phyloP scores from a whole-genome alignment of 2,113 vertebrate species.

The Cygnus buccinator region DNA sequence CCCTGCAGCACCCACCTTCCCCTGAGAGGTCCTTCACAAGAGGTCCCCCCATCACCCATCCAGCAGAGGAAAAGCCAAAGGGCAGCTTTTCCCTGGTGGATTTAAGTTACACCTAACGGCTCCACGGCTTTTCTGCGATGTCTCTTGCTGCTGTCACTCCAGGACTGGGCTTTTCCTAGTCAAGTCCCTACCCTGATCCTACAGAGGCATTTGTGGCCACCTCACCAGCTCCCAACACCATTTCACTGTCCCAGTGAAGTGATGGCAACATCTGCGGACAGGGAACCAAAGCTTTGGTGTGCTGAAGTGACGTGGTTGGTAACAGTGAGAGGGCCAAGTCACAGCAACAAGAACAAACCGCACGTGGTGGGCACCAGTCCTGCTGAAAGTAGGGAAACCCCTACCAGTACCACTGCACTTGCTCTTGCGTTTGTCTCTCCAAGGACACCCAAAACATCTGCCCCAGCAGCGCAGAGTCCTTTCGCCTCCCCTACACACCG shows the following conservation, averaged over 20 bases:
- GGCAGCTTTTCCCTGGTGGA: neutral
- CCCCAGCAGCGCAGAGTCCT: neutral
- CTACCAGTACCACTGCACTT: neutral
- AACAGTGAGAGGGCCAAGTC: neutral
- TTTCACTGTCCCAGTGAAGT: neutral
- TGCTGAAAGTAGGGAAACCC: neutral
- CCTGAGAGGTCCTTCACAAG: neutral
- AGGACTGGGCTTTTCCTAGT: neutral
- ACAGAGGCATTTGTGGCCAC: neutral
- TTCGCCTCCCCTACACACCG: neutral
- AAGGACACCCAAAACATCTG: neutral
- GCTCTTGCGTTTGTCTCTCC: neutral
- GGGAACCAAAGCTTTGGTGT: neutral
- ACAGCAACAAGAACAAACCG: neutral
- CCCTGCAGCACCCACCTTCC: neutral
- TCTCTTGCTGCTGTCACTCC: neutral
- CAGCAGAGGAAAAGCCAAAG: neutral
- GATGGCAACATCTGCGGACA: neutral
- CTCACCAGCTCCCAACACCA: neutral
- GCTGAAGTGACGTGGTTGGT: accelerated
- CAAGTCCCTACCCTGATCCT: neutral
- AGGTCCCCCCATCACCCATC: accelerated
- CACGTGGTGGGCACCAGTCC: neutral
- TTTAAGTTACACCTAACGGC: neutral
- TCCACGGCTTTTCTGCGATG: neutral